These are phyloP conservation scores for Trachelus stipa DNA, from an alignment of 2,888 invertebrate species.

Conservation along the genomic window DNA sequence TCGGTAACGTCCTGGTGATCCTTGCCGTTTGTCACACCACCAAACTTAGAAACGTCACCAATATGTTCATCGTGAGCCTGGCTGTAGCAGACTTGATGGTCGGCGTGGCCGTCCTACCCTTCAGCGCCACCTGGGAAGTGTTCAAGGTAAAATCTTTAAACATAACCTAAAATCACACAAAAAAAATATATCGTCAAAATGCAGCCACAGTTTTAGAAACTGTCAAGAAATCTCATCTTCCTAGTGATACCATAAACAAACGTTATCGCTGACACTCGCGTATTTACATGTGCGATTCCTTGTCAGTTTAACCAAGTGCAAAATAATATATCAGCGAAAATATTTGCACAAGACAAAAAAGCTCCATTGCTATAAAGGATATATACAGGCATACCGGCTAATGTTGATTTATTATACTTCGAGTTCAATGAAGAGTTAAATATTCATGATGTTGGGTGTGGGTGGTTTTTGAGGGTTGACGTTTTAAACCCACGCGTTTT, in stretches of 20 bases:
- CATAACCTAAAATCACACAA: slow-evolving; percentile 1
- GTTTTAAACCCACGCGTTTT: no score
- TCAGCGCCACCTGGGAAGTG: slow-evolving; percentile 95
- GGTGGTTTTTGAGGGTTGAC: neutral
- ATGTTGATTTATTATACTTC: neutral
- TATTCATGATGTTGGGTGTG: neutral
- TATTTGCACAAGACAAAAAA: neutral
- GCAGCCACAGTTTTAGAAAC: neutral
- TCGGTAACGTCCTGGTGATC: slow-evolving; percentile 93
- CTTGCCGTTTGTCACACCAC: slow-evolving; percentile 91
- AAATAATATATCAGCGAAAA: neutral
- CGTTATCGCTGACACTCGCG: neutral
- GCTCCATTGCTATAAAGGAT: neutral
- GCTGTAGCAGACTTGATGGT: slow-evolving; percentile 96
- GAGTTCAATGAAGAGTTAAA: neutral
- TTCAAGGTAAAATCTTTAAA: slow-evolving; percentile 75
- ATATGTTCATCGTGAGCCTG: slow-evolving; percentile 95
- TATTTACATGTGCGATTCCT: neutral
- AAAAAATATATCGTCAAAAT: neutral
- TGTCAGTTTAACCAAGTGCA: neutral
- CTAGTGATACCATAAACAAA: neutral
- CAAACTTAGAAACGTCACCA: slow-evolving; percentile 94
- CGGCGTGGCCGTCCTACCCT: slow-evolving; percentile 95
- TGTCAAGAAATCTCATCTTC: neutral
- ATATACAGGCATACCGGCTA: neutral